Evolutionary conservation across 2,888 invertebrate species (phyloP).

Genomic region (Lysandra bellargus): DNA sequence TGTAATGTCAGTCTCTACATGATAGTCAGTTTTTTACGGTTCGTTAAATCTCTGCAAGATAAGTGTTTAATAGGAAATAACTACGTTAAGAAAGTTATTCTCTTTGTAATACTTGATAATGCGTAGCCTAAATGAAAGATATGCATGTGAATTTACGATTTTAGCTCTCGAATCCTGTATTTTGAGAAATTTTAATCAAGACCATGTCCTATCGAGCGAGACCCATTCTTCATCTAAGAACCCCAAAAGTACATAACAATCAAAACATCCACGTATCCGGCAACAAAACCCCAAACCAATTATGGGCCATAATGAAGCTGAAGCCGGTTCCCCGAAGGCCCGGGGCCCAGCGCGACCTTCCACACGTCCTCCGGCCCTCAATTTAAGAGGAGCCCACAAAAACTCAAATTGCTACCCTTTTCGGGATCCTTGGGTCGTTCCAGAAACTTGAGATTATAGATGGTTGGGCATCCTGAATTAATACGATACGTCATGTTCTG

Average conservation of each 20-base stretch:
- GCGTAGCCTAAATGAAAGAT: background rate
- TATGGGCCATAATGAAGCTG: constrained; percentile 25
- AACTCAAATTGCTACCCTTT: constrained; percentile 63
- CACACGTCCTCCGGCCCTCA: constrained; percentile 51
- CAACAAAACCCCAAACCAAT: constrained; percentile 25
- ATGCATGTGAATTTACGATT: background rate
- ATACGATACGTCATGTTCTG: background rate
- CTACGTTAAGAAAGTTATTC: background rate
- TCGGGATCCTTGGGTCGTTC: constrained; percentile 34
- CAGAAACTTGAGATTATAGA: constrained; percentile 15
- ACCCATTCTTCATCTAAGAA: background rate
- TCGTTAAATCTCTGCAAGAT: background rate
- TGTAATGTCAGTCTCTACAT: constrained; percentile 16
- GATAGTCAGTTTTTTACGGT: constrained; percentile 26
- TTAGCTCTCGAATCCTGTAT: background rate
- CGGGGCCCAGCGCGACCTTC: constrained; percentile 31
- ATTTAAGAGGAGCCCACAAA: constrained; percentile 52
- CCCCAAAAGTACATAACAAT: background rate
- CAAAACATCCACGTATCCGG: constrained; percentile 19
- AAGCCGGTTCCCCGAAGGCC: constrained; percentile 31
- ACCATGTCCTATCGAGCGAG: background rate
- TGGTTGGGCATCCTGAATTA: constrained; percentile 15
- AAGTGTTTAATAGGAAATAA: background rate
- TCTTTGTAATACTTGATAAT: background rate
- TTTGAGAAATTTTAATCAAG: background rate